Evolutionary conservation across 2,113 vertebrate genomes (phyloP).

Genomic region (Falco punctatus): DNA sequence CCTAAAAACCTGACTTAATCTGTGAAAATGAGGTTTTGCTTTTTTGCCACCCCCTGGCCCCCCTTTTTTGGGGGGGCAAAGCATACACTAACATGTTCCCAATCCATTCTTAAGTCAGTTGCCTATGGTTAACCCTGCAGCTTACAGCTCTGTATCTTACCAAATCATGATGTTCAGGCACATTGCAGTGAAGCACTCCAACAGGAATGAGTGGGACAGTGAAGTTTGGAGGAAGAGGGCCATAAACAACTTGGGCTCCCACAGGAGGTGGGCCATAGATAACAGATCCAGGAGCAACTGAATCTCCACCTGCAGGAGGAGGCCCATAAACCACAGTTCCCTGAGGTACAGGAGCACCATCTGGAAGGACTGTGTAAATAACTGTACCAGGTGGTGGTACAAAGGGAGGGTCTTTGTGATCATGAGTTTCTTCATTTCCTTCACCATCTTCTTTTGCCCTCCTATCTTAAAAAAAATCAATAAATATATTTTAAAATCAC

Average conservation of each 20-base stretch:
- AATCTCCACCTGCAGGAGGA: constrained; percentile 53
- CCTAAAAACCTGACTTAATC: background rate
- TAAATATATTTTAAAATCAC: background rate
- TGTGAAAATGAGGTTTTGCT: background rate
- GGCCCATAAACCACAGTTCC: constrained; percentile 76
- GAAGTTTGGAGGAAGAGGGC: constrained; percentile 74
- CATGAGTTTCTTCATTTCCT: constrained; percentile 59
- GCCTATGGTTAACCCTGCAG: background rate
- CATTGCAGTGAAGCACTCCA: constrained; percentile 81
- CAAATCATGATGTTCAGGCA: constrained; percentile 80
- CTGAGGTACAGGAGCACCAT: constrained; percentile 75
- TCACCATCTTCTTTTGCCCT: constrained; percentile 9
- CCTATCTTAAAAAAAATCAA: background rate
- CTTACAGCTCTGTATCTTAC: constrained; percentile 63
- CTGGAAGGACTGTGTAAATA: constrained; percentile 79
- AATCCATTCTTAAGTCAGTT: background rate
- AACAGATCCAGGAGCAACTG: constrained; percentile 71
- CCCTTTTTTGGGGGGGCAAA: background rate
- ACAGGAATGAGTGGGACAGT: constrained; percentile 74
- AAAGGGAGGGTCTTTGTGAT: constrained; percentile 48
- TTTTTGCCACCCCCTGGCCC: background rate
- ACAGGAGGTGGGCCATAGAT: constrained; percentile 76
- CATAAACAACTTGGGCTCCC: constrained; percentile 72
- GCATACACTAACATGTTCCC: background rate
- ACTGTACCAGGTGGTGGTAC: constrained; percentile 72